phyloP scores from a whole-genome alignment of 2,888 invertebrate genomes.

The Steromphala cineraria region DNA sequence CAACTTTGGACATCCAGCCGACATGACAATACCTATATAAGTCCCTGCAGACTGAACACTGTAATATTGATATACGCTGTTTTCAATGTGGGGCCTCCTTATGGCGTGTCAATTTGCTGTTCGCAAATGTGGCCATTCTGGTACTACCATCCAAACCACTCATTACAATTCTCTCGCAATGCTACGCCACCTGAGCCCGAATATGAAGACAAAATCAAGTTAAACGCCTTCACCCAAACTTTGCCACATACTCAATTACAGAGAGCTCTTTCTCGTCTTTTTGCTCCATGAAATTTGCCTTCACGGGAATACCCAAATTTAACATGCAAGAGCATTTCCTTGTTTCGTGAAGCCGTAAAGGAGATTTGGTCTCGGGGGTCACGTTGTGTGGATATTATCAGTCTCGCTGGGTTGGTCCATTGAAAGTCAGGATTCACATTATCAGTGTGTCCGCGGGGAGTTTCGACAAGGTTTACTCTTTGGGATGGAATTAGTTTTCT shows the following conservation, averaged over 20 bases:
- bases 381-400: background rate
- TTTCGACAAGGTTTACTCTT: background rate
- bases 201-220: conserved; percentile 8
- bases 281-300: conserved; percentile 4
- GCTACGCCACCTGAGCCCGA: background rate
- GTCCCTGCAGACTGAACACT: no score
- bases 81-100: background rate
- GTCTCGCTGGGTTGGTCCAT: background rate
- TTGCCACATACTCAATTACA: conserved; percentile 5
- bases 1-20: no score
- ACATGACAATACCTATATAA: no score
- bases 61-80: background rate
- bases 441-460: background rate
- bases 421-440: background rate
- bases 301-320: background rate
- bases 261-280: background rate
- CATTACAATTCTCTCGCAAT: background rate
- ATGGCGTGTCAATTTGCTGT: background rate
- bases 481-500: no score
- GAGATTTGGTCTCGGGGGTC: background rate
- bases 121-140: background rate
- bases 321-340: background rate
- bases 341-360: background rate
- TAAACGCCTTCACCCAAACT: background rate
- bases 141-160: background rate